Evolutionary conservation across 2,888 invertebrate genomes (phyloP), one percentile per base, ranked within the genome.

Genomic region (Stenotaenia linearis): DNA sequence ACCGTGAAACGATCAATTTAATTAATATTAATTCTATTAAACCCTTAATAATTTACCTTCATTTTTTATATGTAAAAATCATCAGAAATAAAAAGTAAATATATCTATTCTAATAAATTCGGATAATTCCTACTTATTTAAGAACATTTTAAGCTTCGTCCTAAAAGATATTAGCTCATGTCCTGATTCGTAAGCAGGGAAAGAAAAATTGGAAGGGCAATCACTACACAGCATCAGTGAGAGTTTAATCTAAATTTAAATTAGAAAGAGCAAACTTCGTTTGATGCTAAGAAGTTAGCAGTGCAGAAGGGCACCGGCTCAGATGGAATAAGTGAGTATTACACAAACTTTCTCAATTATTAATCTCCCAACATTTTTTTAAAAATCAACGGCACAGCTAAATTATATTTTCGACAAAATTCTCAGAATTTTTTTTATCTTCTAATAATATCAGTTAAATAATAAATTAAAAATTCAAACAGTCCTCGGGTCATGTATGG

Each of bases 211-310:
- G 69, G 69, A 69, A 69, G 69, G 25, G 69, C 69, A 69, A 69
- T 69, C 69, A 69, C 69, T 69, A 69, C 69, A 69, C 69, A 69
- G 69, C 69, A 69, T 69, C 69, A 69, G 69, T 69, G 28, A 69
- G 25, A 69, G 69, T 69, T 69, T 69, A 69, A 69, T 69, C 69
- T 69, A 69, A 69, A 69, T 69, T 69, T 69, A 69, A 69, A 69
- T 69, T 69, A 69, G 69, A 69, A 69, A 28, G 69, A 69, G 69
- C 69, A 69, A 69, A 69, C 69, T 69, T 69, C 69, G 69, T 69
- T 69, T 69, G 69, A 69, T 69, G 69, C 69, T 69, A 69, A 69
- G 69, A 69, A 69, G 69, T 25, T 28, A 69, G 69, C 28, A 69
- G 69, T 69, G 69, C 69, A 69, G 69, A 69, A 69, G 69, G 69